A percentile compares a stretch with the other conserved stretches of the same genome.
Evolutionary conservation across 2,888 invertebrate species (phyloP).

Genomic region (Andricus curvator): DNA sequence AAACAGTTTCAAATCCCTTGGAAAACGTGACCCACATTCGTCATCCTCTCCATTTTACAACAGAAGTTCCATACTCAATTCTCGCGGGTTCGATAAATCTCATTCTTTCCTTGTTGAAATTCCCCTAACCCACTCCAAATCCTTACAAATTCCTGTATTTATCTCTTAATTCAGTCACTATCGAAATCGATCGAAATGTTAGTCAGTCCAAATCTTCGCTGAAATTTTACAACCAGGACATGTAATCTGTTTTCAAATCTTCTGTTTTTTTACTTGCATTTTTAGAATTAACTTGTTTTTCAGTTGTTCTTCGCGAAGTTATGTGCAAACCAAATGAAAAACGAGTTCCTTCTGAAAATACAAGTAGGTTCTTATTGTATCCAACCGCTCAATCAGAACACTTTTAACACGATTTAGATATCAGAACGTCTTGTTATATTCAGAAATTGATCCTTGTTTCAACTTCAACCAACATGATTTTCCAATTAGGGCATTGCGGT

Average conservation of each 20-base stretch:
- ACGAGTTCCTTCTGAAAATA: too few relatives aligned
- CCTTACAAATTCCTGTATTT: slow-evolving; percentile 14
- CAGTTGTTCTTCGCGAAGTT: too few relatives aligned
- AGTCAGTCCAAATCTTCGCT: neutral
- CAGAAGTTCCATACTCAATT: neutral
- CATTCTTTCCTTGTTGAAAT: slow-evolving; percentile 10
- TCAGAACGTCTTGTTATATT: too few relatives aligned
- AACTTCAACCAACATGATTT: slow-evolving; percentile 16
- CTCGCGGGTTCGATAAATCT: slow-evolving; percentile 34
- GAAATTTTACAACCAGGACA: neutral
- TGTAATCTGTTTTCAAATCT: too few relatives aligned
- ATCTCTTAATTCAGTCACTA: slow-evolving; percentile 2
- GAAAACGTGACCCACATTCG: slow-evolving; percentile 35
- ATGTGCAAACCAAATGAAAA: too few relatives aligned
- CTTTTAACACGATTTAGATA: too few relatives aligned
- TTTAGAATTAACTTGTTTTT: too few relatives aligned
- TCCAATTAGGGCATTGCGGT: neutral
- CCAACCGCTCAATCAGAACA: too few relatives aligned
- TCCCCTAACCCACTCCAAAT: slow-evolving; percentile 20
- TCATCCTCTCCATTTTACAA: slow-evolving; percentile 8
- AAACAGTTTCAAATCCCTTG: slow-evolving; percentile 25
- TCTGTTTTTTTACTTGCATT: too few relatives aligned
- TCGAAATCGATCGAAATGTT: neutral
- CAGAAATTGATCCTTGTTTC: neutral
- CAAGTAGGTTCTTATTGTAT: too few relatives aligned